phyloP scores from a whole-genome alignment of 2,113 vertebrate genomes.

The Elachura formosa region DNA sequence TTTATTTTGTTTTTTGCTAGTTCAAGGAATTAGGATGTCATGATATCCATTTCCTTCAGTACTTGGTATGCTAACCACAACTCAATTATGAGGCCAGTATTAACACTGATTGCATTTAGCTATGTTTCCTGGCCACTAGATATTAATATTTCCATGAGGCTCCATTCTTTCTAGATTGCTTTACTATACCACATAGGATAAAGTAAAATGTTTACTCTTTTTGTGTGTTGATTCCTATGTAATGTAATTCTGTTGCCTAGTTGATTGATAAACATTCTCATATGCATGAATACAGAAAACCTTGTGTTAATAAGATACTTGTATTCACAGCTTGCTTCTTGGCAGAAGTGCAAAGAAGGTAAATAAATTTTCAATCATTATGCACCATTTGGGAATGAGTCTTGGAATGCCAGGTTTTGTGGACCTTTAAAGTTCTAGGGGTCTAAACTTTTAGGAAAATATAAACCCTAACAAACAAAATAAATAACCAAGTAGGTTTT shows the following conservation, averaged over 20 bases:
- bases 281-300: background rate
- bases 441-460: background rate
- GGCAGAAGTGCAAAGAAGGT: background rate
- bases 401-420: background rate
- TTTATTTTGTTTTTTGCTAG: background rate
- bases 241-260: background rate
- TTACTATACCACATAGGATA: background rate
- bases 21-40: background rate
- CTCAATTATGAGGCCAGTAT: background rate
- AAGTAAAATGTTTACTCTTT: background rate
- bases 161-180: background rate
- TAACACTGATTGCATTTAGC: background rate
- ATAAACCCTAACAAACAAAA: background rate
- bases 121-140: background rate
- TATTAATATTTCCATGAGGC: background rate
- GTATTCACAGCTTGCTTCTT: background rate
- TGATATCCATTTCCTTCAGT: background rate
- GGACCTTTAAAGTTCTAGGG: background rate
- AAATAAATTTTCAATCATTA: background rate
- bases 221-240: background rate
- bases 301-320: background rate
- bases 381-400: background rate
- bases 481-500: background rate
- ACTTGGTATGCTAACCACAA: background rate
- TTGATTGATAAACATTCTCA: background rate